Evolutionary conservation across 2,888 invertebrate genomes (phyloP), one percentile per base, ranked within the genome.

Genomic region (Sceliomorpha sp.): DNA sequence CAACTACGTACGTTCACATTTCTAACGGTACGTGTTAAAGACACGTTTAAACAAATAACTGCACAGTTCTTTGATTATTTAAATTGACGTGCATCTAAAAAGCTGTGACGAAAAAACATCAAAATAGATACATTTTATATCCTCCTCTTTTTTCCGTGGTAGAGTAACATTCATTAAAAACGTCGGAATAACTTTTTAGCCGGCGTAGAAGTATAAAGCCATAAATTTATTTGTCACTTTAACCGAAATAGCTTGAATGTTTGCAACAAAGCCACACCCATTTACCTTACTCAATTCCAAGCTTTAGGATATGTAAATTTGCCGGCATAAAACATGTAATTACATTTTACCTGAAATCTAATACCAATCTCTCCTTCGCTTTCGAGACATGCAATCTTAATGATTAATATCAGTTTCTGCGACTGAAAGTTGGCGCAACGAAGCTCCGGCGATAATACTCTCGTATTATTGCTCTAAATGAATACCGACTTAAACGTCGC

Each of bases 151-250:
- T n/a, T n/a, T n/a, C n/a, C n/a, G n/a, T n/a, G n/a, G n/a, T n/a
- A 32, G 3, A 32, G 2, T 32, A 32, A 10, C 9, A 10, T 32
- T 32, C 12, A 32, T 32, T 32, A 10, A 32, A 32, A 32, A 10
- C 9, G 10, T 10, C 9, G 32, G 7, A 32, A 32, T 4, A 32
- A 7, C 32, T 32, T 32, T 32, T 32, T 32, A 32, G 32, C 32
- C 32, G 10, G 10, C 32, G 32, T 10, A 32, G 9, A 32, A 32
- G 5, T 32, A 32, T 32, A 32, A 32, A 32, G 32, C 32, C 12
- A 32, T 32, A 32, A 32, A 32, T 32, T 32, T 32, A 32, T 32
- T 32, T 32, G 32, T 32, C 32, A 32, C 32, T 32, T 32, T 9
- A 32, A 32, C 32, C 32, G 10, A 32, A 8, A 32, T 32, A 10